Conservation (phyloP, 2,797 vertebrate genomes). For the Epinephelus awoara region DNA sequence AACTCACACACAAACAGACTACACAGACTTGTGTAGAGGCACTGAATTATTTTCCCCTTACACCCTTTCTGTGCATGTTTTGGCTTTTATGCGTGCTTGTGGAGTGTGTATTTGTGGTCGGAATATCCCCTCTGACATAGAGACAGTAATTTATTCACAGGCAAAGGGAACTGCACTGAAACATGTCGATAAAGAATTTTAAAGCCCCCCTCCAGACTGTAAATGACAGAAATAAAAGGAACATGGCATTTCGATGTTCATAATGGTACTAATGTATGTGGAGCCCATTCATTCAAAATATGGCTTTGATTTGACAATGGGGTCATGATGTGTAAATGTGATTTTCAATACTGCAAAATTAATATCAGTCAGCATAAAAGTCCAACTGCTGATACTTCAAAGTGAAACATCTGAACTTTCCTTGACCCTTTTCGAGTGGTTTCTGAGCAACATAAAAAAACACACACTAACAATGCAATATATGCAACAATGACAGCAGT, state of each 20-base stretch:
- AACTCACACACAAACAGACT: not conserved
- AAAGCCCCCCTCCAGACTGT: slow-evolving; percentile 2
- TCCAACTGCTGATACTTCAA: not conserved
- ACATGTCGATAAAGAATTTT: slow-evolving; percentile 23
- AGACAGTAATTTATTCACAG: slow-evolving; percentile 30
- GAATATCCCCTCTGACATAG: slow-evolving; percentile 31
- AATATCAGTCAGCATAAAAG: not conserved
- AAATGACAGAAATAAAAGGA: slow-evolving; percentile 21
- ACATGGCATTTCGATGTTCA: not conserved
- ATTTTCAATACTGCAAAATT: not conserved
- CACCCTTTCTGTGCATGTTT: not conserved
- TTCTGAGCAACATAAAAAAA: slow-evolving; percentile 7
- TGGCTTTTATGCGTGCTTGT: not conserved
- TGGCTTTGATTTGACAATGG: not conserved
- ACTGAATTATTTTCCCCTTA: not conserved
- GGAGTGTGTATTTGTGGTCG: slow-evolving; percentile 27
- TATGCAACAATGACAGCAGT: not conserved
- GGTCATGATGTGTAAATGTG: not conserved
- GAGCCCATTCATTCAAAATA: not conserved
- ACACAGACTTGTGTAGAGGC: not conserved
- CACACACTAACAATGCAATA: not conserved
- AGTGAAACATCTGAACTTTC: slow-evolving; percentile 17
- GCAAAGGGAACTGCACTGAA: slow-evolving; percentile 23
- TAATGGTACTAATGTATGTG: not conserved
- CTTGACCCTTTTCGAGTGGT: not conserved